Base-by-base conservation (phyloP, 2,113 vertebrate species). In the Peromyscus leucopus region DNA sequence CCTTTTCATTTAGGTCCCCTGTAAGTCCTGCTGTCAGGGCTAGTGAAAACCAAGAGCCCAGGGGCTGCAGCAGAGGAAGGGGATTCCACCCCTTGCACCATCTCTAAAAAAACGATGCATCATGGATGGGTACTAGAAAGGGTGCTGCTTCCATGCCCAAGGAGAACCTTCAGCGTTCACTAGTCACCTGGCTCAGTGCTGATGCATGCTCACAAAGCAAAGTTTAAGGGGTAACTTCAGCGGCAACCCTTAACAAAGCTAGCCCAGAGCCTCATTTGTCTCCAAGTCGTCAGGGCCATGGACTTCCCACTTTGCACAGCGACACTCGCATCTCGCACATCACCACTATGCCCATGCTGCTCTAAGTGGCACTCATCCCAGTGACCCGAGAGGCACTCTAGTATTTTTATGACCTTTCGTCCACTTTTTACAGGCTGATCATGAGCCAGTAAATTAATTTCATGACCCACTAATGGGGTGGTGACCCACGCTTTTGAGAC, bases 271-370 rank as follows among this genome's bases (percentile, higher is more conserved):
- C 57, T 21, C 6, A 31, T 1, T 4, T 15, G 7, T 33, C 69
- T 22, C 7, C 2, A 0, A 7, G 69, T 7, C 57, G 15, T 21
- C 33, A 3, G 74, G 65, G 84, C 0, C 0, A 28, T 0, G 2
- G 10, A 33, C 1, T 13, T 12, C 51, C 39, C 0, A 5, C 16
- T 10, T 21, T 0, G 3, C 71, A 22, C 2, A 4, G 15, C 13
- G 5, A n/a, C 0, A 1, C 17, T 1, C 0, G 0, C 0, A 1
- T 26, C 28, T 24, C 61, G 0, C 5, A 5, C 0, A 42, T 26
- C 36, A 7, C 5, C 3, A 10, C 3, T 3, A 0, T 0, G 21
- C 0, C 16, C 11, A 1, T 7, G 11, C 7, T 1, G 5, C 24
- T 0, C 1, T 13, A 31, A 19, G 0, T 2, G 65, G 39, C 31